Evolutionary conservation across 2,888 invertebrate species (phyloP).

Genomic region (Endotricha flammealis): DNA sequence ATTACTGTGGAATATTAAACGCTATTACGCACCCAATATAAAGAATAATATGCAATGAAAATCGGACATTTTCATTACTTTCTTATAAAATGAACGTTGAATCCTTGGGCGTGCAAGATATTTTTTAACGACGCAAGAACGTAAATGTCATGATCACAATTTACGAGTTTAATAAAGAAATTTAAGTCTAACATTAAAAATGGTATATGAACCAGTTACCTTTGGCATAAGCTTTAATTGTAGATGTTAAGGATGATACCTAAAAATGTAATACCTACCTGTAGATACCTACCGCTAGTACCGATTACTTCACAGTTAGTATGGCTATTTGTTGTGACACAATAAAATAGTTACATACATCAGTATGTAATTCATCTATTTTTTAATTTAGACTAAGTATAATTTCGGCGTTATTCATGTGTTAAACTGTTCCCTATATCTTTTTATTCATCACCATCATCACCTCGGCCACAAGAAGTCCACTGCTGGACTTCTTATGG

Average conservation of each 20-base stretch:
- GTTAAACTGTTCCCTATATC: too few species aligned
- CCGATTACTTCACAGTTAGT: too few species aligned
- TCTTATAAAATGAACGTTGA: slow-evolving; percentile 5
- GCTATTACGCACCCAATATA: not conserved
- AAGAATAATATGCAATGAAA: not conserved
- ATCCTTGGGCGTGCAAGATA: slow-evolving; percentile 7
- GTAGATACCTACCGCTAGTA: too few species aligned
- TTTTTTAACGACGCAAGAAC: slow-evolving; percentile 13
- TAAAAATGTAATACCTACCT: too few species aligned
- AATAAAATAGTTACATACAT: too few species aligned
- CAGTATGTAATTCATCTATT: too few species aligned
- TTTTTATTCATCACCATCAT: too few species aligned
- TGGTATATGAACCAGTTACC: slow-evolving; percentile 25
- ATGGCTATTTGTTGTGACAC: too few species aligned
- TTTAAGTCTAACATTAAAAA: slow-evolving; percentile 16
- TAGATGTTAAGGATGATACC: not conserved
- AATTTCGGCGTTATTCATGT: too few species aligned
- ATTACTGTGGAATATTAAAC: not conserved
- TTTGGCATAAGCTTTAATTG: slow-evolving; percentile 43
- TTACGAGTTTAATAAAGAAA: slow-evolving; percentile 26
- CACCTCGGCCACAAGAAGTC: too few species aligned
- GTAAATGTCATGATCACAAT: slow-evolving; percentile 16
- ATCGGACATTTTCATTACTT: slow-evolving; percentile 1
- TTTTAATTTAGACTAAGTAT: too few species aligned
- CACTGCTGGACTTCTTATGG: too few species aligned